phyloP scores from a whole-genome alignment of 1,140 invertebrate species.

The Adelges cooleyi region DNA sequence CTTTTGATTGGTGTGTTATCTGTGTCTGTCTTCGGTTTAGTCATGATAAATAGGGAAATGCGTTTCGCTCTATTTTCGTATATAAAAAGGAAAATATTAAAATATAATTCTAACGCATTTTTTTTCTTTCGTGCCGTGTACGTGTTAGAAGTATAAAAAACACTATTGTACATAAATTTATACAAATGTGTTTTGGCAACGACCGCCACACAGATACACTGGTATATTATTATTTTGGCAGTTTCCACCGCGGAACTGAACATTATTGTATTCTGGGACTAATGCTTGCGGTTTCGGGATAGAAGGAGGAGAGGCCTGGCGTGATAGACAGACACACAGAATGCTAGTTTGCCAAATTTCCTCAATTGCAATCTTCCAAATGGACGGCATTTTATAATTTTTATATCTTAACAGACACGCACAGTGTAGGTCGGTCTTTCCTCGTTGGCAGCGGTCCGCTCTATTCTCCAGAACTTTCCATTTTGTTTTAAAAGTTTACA shows the following conservation, averaged over 20 bases:
- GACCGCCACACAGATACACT: background rate
- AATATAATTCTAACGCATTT: no score
- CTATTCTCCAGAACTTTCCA: background rate
- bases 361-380: constrained; percentile 2
- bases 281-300: background rate
- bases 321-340: constrained; percentile 15
- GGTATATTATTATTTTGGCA: constrained; percentile 14
- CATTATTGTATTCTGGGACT: constrained; percentile 6
- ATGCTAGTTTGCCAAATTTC: constrained; percentile 20
- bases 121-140: no score
- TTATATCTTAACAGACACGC: background rate
- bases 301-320: background rate
- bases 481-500: background rate
- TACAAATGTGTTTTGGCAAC: constrained; percentile 5
- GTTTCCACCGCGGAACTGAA: background rate
- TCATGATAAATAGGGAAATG: no score
- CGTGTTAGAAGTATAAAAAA: no score
- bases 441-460: no score
- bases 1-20: no score
- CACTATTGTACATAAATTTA: background rate
- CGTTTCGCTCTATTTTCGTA: no score
- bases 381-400: constrained; percentile 4
- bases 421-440: background rate
- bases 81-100: no score
- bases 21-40: no score